Conservation (phyloP, 2,888 invertebrate species). For the Chrysolina americana region DNA sequence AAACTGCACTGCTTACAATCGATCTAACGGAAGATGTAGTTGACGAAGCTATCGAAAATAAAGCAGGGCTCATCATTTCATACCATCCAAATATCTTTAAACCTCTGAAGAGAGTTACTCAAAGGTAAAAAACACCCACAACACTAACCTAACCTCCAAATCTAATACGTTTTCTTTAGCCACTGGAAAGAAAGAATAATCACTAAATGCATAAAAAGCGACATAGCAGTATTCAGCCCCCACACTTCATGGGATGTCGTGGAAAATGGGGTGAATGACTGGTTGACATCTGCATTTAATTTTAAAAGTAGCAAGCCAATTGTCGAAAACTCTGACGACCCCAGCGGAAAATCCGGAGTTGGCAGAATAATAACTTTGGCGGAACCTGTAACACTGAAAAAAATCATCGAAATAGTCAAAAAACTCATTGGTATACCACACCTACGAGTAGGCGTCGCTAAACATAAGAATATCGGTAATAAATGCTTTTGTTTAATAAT, state of each 20-base stretch:
- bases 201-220: slow-evolving; percentile 83
- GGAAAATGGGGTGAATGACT: slow-evolving; percentile 91
- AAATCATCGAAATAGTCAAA: slow-evolving; percentile 80
- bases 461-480: slow-evolving; percentile 62
- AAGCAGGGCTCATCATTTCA: slow-evolving; percentile 86
- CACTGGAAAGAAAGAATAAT: slow-evolving; percentile 88
- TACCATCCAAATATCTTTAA: slow-evolving; percentile 97
- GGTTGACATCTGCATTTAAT: slow-evolving; percentile 84
- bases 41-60: slow-evolving; percentile 80
- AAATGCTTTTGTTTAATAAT: neutral
- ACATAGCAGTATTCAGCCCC: slow-evolving; percentile 92
- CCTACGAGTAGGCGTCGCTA: slow-evolving; percentile 82
- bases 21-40: slow-evolving; percentile 92
- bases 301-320: slow-evolving; percentile 58
- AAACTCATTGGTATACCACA: slow-evolving; percentile 77
- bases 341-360: slow-evolving; percentile 68
- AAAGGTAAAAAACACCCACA: slow-evolving; percentile 74
- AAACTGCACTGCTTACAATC: slow-evolving; percentile 87
- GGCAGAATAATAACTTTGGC: slow-evolving; percentile 74
- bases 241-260: slow-evolving; percentile 93
- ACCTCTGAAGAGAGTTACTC: slow-evolving; percentile 84
- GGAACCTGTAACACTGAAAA: slow-evolving; percentile 71
- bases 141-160: neutral
- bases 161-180: slow-evolving; percentile 64
- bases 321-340: slow-evolving; percentile 63